phyloP scores from a whole-genome alignment of 2,888 invertebrate genomes.

The Meta bourneti region DNA sequence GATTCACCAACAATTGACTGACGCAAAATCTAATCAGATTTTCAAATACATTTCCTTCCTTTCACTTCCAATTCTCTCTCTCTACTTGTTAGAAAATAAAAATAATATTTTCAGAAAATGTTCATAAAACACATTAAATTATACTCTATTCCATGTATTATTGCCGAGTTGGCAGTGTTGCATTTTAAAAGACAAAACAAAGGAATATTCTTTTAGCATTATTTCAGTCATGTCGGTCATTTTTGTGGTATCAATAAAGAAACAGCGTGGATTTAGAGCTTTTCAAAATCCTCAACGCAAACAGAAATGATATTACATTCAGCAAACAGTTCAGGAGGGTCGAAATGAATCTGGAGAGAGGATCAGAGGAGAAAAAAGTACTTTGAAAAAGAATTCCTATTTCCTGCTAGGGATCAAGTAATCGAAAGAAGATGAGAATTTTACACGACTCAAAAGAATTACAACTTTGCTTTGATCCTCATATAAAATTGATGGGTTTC shows the following conservation, averaged over 20 bases:
- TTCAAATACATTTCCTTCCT: too few species aligned
- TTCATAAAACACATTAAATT: too few species aligned
- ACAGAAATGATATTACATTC: not conserved
- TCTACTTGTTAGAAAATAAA: too few species aligned
- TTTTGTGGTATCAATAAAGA: not conserved
- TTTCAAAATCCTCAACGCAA: not conserved
- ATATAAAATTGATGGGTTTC: constrained; percentile 18
- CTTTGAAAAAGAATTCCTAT: constrained; percentile 14
- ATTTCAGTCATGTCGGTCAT: not conserved
- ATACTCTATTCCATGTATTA: too few species aligned
- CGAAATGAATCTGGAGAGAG: not conserved
- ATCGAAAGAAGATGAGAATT: constrained; percentile 15
- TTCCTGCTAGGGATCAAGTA: constrained; percentile 22
- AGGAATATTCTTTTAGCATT: not conserved
- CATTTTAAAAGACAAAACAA: too few species aligned
- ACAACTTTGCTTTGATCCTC: constrained; percentile 9
- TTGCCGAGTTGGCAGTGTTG: too few species aligned
- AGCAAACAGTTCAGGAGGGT: not conserved
- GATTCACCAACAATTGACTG: too few species aligned
- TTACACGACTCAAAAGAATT: constrained; percentile 16
- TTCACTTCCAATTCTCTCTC: too few species aligned
- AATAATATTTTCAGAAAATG: too few species aligned
- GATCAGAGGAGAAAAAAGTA: not conserved
- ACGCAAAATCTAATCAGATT: too few species aligned
- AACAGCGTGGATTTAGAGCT: not conserved